Evolutionary conservation across 2,888 invertebrate genomes (phyloP).

Genomic region (Lasioglossum calceatum): DNA sequence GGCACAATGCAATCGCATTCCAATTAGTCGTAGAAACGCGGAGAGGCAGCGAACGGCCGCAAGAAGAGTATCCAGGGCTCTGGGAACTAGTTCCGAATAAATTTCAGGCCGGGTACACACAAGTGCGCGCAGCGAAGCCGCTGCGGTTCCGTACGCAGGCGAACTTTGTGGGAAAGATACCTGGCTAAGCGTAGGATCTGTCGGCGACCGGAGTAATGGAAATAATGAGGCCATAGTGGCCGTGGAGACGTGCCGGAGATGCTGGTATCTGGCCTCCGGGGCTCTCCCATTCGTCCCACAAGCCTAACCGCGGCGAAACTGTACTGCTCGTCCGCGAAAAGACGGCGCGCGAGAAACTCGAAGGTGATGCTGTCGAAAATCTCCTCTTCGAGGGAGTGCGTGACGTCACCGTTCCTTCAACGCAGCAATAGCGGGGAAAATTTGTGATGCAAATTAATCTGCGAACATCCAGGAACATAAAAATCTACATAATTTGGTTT

Average conservation of each 20-base stretch:
- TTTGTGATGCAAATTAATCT: no score
- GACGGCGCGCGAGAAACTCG: neutral
- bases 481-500: no score
- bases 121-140: neutral
- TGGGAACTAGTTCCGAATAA: conserved; percentile 42
- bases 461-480: no score
- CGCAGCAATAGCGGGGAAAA: neutral
- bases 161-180: conserved; percentile 54
- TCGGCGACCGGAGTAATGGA: conserved; percentile 73
- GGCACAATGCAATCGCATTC: conserved; percentile 15
- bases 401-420: neutral
- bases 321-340: neutral
- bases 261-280: conserved; percentile 63
- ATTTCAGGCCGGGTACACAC: conserved; percentile 27
- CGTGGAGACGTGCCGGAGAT: conserved; percentile 69
- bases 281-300: conserved; percentile 55
- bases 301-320: conserved; percentile 60
- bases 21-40: conserved; percentile 28
- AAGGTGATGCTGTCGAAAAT: neutral
- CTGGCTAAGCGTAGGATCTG: conserved; percentile 65
- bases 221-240: conserved; percentile 76
- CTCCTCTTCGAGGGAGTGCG: neutral
- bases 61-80: conserved; percentile 29
- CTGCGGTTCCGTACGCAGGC: conserved; percentile 52
- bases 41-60: neutral